Percentiles rank a stretch among this genome's conserved stretches.
phyloP scores from a whole-genome alignment of 1,140 invertebrate genomes.

The Hetaerina americana region DNA sequence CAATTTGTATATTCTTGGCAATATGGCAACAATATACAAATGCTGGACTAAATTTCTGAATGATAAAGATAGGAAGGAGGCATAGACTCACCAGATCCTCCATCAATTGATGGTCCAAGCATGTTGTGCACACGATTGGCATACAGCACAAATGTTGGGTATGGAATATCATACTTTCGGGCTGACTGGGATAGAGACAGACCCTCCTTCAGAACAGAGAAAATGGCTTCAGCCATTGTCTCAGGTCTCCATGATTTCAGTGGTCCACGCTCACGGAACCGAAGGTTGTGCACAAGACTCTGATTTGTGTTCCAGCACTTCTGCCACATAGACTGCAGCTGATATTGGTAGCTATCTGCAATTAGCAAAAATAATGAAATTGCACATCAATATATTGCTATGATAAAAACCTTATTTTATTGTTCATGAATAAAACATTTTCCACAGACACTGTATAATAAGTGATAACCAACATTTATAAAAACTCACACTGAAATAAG shows the following conservation, averaged over 20 bases:
- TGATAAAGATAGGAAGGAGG: not conserved
- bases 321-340: constrained; percentile 86
- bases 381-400: not conserved
- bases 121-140: constrained; percentile 87
- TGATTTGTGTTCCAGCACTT: constrained; percentile 88
- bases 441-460: too few species aligned
- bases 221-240: constrained; percentile 87
- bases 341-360: constrained; percentile 87
- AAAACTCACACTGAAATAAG: too few species aligned
- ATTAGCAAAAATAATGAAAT: constrained; percentile 13
- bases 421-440: too few species aligned
- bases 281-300: constrained; percentile 70
- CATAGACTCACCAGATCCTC: constrained; percentile 56
- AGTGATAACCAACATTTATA: too few species aligned
- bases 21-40: too few species aligned
- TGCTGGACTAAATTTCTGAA: too few species aligned
- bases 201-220: constrained; percentile 81
- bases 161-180: constrained; percentile 84
- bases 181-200: constrained; percentile 76
- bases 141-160: constrained; percentile 87
- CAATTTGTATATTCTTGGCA: too few species aligned
- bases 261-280: constrained; percentile 81
- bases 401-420: too few species aligned
- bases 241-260: constrained; percentile 85
- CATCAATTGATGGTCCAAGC: constrained; percentile 76